Evolutionary conservation across 2,888 invertebrate species (phyloP), one percentile per base, ranked within the genome.

Genomic region (Caenorhabditis becei): DNA sequence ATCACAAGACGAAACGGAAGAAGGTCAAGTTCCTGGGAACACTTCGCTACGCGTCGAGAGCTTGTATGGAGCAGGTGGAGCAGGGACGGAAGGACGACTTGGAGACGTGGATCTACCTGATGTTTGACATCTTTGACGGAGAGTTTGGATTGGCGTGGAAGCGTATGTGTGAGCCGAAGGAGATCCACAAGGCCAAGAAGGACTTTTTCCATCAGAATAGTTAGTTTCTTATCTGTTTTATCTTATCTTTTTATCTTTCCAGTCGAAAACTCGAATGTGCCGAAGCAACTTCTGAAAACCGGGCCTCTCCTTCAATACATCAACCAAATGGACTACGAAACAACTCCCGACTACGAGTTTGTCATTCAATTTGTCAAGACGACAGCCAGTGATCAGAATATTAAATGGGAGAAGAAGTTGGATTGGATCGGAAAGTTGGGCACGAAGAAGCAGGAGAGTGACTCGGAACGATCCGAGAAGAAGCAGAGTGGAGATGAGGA

Each of bases 41-140:
- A 3, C 16, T 81, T n/a, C 14, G 83, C 16, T 83, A 74, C 44
- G 80, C 83, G 4, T 56, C 80, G 24, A 32, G 83, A n/a, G 78
- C 74, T 1, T 80, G 80, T 58, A 77, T 80, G 59, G 41, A 62
- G 2, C 41, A 62, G 2, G 23, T 75, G 28, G 83, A 83, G n/a
- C 83, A 83, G 44, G 80, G 78, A 41, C 51, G 83, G 24, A 77
- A 78, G 54, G 83, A 83, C 37, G 83, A 83, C 49, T n/a, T 81
- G 47, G 83, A 83, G 56, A 67, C 70, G 18, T 83, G 80, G 83
- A 16, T 83, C 3, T 83, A 71, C 28, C 71, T 83, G 79, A 51
- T 71, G 10, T 82, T 62, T 24, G 82, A 82, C 37, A 26, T 80
- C 23, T 49, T 79, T 24, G 79, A 80, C 44, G 65, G 71, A 4